Evolutionary conservation across 1,140 invertebrate species (phyloP).

Genomic region (Drosophila truncata): DNA sequence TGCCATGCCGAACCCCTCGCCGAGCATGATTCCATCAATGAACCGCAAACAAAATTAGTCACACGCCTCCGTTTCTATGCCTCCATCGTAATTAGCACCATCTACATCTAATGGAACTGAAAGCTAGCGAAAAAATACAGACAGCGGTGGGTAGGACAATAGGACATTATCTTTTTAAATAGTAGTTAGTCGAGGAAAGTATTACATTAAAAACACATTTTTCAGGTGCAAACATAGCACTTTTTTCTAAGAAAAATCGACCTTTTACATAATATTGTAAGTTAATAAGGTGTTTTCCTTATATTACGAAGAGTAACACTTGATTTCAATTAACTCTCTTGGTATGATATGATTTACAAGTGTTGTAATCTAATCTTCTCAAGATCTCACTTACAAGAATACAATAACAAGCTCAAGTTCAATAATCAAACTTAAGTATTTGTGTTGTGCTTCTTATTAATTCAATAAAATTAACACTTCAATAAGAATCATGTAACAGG

Average conservation of each 20-base stretch:
- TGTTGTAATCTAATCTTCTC: conserved; percentile 10
- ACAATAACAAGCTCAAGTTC: conserved; percentile 1
- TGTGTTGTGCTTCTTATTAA: neutral
- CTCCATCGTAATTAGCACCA: conserved; percentile 63
- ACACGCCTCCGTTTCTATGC: conserved; percentile 52
- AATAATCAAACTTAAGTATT: conserved; percentile 3
- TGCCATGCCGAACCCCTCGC: conserved; percentile 6
- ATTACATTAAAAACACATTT: too few relatives aligned
- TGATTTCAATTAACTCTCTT: conserved; percentile 9
- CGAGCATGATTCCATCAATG: conserved; percentile 55
- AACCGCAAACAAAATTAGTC: conserved; percentile 60
- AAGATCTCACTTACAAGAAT: conserved; percentile 14
- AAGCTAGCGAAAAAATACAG: conserved; percentile 3
- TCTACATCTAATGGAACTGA: conserved; percentile 51
- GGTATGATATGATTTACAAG: neutral
- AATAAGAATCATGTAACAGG: neutral
- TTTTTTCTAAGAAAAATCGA: neutral
- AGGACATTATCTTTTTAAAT: conserved; percentile 1
- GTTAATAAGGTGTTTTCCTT: neutral
- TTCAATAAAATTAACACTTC: conserved; percentile 1
- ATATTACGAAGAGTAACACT: neutral
- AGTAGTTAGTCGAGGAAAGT: too few relatives aligned
- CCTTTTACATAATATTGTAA: neutral
- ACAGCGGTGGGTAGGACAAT: neutral
- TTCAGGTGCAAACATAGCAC: too few relatives aligned